Conservation (phyloP, 2,113 vertebrate genomes). For the Marmota flaviventris region DNA sequence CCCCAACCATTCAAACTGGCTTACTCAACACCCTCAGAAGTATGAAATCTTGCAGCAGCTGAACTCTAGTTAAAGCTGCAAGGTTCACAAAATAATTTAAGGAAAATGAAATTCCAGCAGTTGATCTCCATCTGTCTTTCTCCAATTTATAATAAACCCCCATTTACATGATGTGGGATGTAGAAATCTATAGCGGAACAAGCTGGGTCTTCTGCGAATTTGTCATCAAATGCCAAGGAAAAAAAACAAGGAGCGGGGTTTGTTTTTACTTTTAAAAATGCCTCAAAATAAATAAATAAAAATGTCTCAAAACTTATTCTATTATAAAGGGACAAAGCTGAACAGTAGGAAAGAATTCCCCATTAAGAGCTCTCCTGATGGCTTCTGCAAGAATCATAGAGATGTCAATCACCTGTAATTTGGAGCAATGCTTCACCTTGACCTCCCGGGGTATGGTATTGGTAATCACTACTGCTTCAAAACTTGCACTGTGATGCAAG, state of each 20-base stretch:
- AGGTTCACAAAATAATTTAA: constrained; percentile 59
- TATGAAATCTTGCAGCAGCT: constrained; percentile 71
- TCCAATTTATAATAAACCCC: constrained; percentile 51
- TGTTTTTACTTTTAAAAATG: constrained; percentile 65
- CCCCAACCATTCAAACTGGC: constrained; percentile 60
- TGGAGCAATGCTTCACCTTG: constrained; percentile 96
- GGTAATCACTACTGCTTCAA: constrained; percentile 98
- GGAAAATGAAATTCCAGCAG: constrained; percentile 54
- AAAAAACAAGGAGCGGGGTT: constrained; percentile 83
- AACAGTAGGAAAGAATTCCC: constrained; percentile 99
- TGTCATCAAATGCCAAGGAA: constrained; percentile 84
- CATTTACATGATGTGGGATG: constrained; percentile 76
- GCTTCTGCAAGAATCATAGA: too few relatives aligned
- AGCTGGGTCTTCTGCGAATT: constrained; percentile 84
- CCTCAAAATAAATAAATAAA: constrained; percentile 74
- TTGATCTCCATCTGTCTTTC: constrained; percentile 9
- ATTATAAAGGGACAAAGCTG: constrained; percentile 97
- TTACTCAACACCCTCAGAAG: background rate
- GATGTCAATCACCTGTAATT: too few relatives aligned
- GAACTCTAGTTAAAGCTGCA: constrained; percentile 67
- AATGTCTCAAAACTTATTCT: constrained; percentile 83
- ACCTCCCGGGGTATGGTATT: constrained; percentile 99
- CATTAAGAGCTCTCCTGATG: constrained; percentile 60
- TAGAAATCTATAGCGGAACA: constrained; percentile 84
- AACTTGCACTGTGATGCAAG: constrained; percentile 97